Evolutionary conservation across 2,888 invertebrate genomes (phyloP), one percentile per base, ranked within the genome.

Genomic region (Cryptocheilus praepositus): DNA sequence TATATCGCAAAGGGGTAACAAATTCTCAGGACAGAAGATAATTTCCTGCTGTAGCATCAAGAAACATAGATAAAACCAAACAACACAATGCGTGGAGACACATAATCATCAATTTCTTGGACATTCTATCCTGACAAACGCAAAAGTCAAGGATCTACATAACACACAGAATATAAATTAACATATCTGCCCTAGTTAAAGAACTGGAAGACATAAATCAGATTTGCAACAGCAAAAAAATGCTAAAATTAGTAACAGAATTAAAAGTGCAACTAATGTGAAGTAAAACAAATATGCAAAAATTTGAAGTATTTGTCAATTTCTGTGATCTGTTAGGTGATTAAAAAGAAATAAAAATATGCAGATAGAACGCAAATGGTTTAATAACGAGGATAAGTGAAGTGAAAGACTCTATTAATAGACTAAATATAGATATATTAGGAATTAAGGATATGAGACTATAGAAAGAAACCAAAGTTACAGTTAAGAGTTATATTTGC

Each of bases 291-390:
- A 59, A 56, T 53, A 64, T 54, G 22, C 53, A 19, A 68, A 69
- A 67, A 45, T 54, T 61, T n/a, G 16, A 53, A 43, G 16, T 52
- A 52, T 44, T 61, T 44, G 4, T 53, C 8, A 13, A 15, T 3
- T 44, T 61, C 21, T 53, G 44, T 16, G 22, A 61, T 54, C 70
- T 72, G 67, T 78, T 51, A 45, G 51, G 2, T 16, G 4, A 5
- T 3, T 25, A 18, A n/a, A 21, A 52, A 8, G 25, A 25, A 59
- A 49, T 72, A 46, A 77, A 49, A 64, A 70, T 77, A 15, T 70
- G 69, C 28, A 71, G 62, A 28, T 77, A 71, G 73, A 75, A 77
- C 59, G 70, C 74, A 53, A 70, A 73, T 66, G 65, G 74, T 16
- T 19, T 75, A 0, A 66, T 56, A 63, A 60, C 56, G 13, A 74